Percentiles rank a stretch among this genome's conserved stretches.
phyloP scores from a whole-genome alignment of 2,797 vertebrate species.

The Chloroceryle inda region DNA sequence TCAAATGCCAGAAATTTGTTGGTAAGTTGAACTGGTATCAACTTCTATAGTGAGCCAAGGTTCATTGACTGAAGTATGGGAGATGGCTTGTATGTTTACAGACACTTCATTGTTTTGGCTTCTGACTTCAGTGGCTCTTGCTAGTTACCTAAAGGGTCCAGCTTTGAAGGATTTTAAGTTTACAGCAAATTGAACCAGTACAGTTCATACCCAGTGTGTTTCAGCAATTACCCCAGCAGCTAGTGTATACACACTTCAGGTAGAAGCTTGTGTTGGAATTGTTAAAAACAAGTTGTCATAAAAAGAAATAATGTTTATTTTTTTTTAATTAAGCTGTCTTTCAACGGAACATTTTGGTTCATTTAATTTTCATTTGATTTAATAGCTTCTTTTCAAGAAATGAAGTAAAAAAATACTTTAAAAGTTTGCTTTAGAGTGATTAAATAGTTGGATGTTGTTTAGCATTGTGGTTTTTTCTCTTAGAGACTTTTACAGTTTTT shows the following conservation, averaged over 20 bases:
- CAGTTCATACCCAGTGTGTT: background rate
- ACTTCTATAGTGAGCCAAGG: background rate
- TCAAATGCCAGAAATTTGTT: constrained; percentile 92
- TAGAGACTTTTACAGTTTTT: background rate
- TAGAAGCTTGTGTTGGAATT: background rate
- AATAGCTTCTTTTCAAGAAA: background rate
- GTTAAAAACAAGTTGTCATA: background rate
- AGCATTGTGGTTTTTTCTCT: background rate
- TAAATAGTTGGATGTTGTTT: background rate
- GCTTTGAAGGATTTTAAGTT: background rate
- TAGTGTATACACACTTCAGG: background rate
- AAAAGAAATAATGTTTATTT: background rate
- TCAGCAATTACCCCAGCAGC: background rate
- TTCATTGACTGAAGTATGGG: background rate
- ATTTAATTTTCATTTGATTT: background rate
- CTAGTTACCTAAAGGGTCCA: background rate
- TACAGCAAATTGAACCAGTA: background rate
- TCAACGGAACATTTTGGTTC: background rate
- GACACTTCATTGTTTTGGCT: background rate
- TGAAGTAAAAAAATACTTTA: background rate
- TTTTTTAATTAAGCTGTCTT: background rate
- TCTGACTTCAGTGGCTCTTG: background rate
- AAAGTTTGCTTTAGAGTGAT: background rate
- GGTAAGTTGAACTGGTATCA: constrained; percentile 79
- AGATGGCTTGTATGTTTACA: background rate